Evolutionary conservation across 1,140 invertebrate species (phyloP).

Genomic region (Schlechtendalia chinensis): DNA sequence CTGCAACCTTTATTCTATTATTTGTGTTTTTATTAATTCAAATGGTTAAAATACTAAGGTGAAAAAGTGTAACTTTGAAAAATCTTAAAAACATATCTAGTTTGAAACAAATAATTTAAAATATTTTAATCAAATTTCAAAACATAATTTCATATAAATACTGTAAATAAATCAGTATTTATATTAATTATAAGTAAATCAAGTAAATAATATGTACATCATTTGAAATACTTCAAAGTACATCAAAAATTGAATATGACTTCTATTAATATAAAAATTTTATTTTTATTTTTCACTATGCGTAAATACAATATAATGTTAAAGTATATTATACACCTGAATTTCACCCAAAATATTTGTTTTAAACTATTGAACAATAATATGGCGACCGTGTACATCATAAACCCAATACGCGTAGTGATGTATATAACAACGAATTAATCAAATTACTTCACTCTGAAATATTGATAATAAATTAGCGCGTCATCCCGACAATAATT

Average conservation of each 20-base stretch:
- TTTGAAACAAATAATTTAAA: not conserved
- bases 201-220: not conserved
- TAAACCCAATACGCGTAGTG: not conserved
- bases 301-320: too few relatives aligned
- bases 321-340: not conserved
- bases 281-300: not conserved
- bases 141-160: not conserved
- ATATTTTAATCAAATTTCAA: not conserved
- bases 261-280: too few relatives aligned
- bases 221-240: not conserved
- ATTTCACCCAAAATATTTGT: slow-evolving; percentile 9
- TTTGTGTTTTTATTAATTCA: not conserved
- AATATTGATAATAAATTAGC: slow-evolving; percentile 9
- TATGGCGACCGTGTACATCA: not conserved
- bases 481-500: not conserved
- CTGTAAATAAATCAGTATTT: not conserved
- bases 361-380: slow-evolving; percentile 9
- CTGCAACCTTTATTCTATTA: not conserved
- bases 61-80: not conserved
- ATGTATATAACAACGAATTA: not conserved
- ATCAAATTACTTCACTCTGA: slow-evolving; percentile 15
- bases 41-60: not conserved
- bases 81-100: not conserved
- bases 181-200: not conserved
- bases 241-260: not conserved